A percentile compares a stretch with the other conserved stretches of the same genome.
Evolutionary conservation across 1,140 invertebrate species (phyloP).

Genomic region (Pectinophora gossypiella): DNA sequence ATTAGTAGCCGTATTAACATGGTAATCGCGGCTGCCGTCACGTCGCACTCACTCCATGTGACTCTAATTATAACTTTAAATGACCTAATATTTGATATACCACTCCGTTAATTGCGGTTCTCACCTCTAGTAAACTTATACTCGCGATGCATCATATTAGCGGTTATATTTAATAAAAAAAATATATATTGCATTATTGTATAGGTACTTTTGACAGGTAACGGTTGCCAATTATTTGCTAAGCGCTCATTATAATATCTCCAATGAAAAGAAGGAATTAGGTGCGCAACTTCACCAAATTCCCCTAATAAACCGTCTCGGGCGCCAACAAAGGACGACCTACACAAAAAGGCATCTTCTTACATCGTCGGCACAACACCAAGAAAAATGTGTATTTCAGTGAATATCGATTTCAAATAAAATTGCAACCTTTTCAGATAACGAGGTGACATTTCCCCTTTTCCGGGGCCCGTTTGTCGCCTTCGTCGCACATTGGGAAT

Average conservation of each 20-base stretch:
- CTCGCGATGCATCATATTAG: no score
- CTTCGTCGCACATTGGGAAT: slow-evolving; percentile 54
- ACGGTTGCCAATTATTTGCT: background rate
- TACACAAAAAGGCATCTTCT: slow-evolving; percentile 30
- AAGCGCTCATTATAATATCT: background rate
- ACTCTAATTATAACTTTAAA: no score
- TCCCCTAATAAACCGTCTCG: background rate
- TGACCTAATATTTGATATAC: no score
- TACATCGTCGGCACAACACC: slow-evolving; percentile 16
- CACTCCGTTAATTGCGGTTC: no score
- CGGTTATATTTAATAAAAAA: no score
- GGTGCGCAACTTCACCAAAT: background rate
- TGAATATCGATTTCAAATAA: slow-evolving; percentile 75
- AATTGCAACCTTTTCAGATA: slow-evolving; percentile 73
- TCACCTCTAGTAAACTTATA: no score
- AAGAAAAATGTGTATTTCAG: slow-evolving; percentile 54
- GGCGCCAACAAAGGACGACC: slow-evolving; percentile 22
- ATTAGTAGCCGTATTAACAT: no score
- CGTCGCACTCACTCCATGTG: no score
- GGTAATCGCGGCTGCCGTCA: no score
- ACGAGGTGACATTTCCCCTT: slow-evolving; percentile 71
- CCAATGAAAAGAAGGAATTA: background rate
- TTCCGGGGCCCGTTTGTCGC: slow-evolving; percentile 51
- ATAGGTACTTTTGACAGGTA: no score
- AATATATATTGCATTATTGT: no score